Evolutionary conservation across 2,888 invertebrate species (phyloP).

Genomic region (Trichogramma evanescens): DNA sequence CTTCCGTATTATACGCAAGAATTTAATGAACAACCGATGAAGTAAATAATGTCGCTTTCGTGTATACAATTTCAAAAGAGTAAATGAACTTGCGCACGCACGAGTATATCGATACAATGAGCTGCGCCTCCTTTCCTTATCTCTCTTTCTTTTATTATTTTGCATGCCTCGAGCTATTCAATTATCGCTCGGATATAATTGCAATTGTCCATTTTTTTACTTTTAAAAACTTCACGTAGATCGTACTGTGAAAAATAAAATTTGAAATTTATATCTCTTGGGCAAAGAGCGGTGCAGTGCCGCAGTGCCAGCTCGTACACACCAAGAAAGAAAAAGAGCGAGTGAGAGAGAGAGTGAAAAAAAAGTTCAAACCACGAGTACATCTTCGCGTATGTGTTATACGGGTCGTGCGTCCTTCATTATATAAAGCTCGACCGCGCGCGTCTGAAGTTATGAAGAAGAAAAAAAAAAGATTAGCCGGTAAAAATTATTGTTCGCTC

Average conservation of each 20-base stretch:
- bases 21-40: too few relatives aligned
- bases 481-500: slow-evolving; percentile 16
- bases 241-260: slow-evolving; percentile 4
- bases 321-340: not conserved
- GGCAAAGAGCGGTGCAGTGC: not conserved
- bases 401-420: slow-evolving; percentile 4
- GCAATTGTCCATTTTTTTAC: too few relatives aligned
- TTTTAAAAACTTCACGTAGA: too few relatives aligned
- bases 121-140: too few relatives aligned
- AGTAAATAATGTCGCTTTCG: too few relatives aligned
- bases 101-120: too few relatives aligned
- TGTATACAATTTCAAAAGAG: too few relatives aligned
- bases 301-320: not conserved
- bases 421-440: slow-evolving; percentile 2
- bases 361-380: not conserved
- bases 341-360: not conserved
- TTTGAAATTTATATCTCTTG: slow-evolving; percentile 15
- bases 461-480: not conserved
- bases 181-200: too few relatives aligned
- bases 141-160: too few relatives aligned
- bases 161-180: too few relatives aligned
- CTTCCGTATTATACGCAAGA: too few relatives aligned
- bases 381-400: not conserved
- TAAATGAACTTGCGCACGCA: too few relatives aligned
- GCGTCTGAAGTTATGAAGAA: not conserved